Conservation (phyloP, 1,140 invertebrate genomes). For the Drosophila punjabiensis region DNA sequence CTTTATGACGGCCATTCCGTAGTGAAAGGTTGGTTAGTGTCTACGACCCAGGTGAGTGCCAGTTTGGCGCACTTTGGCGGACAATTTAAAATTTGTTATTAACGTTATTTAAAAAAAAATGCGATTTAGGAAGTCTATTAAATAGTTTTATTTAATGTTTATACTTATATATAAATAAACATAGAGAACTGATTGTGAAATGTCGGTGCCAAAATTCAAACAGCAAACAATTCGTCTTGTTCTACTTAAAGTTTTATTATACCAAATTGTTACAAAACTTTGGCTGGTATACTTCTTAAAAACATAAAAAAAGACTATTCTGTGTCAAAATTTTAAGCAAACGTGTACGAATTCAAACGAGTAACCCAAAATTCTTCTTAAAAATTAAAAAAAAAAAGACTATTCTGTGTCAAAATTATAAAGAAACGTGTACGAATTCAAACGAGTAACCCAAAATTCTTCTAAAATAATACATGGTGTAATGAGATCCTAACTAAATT, state of each 20-base stretch:
- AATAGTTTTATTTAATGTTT: too few species aligned
- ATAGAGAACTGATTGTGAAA: too few species aligned
- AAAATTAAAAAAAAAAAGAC: too few species aligned
- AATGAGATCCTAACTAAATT: background rate
- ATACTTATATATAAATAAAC: too few species aligned
- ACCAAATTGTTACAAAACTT: background rate
- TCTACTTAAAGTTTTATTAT: background rate
- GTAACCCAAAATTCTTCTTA: background rate
- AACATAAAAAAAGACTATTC: background rate
- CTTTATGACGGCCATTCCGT: background rate
- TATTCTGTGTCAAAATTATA: background rate
- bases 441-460: background rate
- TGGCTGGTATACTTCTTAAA: background rate
- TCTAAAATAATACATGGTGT: background rate
- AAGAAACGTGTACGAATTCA: background rate
- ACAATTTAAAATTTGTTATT: background rate
- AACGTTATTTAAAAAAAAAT: too few species aligned
- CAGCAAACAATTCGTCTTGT: background rate
- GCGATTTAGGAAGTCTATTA: too few species aligned
- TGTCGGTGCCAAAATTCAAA: background rate
- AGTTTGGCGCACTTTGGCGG: background rate
- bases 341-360: background rate
- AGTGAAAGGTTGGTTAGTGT: background rate
- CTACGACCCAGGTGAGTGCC: constrained; percentile 1
- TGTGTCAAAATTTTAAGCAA: background rate